Evolutionary conservation across 2,797 vertebrate species (phyloP).

Genomic region (Rhincodon typus): DNA sequence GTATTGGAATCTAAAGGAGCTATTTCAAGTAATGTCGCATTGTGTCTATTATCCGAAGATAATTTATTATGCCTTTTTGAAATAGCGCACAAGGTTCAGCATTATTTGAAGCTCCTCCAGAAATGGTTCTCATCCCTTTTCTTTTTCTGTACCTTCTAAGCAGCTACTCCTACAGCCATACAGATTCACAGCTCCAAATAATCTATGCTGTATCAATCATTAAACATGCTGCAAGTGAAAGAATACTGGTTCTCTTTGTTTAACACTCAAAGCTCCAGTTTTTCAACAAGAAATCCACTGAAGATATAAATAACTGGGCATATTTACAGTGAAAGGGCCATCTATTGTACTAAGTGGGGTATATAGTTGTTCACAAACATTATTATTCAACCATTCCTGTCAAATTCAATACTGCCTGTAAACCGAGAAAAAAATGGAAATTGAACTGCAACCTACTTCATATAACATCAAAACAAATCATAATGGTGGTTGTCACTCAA

Average conservation of each 20-base stretch:
- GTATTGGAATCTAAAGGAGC: not conserved
- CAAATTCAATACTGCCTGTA: not conserved
- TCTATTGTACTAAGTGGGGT: not conserved
- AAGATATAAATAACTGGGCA: not conserved
- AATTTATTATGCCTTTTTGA: not conserved
- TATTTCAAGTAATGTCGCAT: not conserved
- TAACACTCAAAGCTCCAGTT: not conserved
- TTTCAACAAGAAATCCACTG: not conserved
- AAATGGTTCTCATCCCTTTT: not conserved
- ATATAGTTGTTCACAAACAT: not conserved
- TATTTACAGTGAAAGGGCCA: not conserved
- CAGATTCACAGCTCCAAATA: not conserved
- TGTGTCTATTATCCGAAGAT: not conserved
- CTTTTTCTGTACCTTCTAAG: not conserved
- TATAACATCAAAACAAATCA: conserved; percentile 18
- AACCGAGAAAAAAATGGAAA: not conserved
- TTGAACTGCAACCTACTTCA: conserved; percentile 8
- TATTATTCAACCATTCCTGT: not conserved
- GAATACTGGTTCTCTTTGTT: not conserved
- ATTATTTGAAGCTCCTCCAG: not conserved
- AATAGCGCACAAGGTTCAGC: not conserved
- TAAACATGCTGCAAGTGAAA: not conserved
- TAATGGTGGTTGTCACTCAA: conserved; percentile 20
- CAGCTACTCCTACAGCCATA: not conserved
- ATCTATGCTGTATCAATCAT: not conserved